These are phyloP conservation scores for Uropetala carovei DNA, from an alignment of 2,888 invertebrate genomes.

Conservation along the genomic window DNA sequence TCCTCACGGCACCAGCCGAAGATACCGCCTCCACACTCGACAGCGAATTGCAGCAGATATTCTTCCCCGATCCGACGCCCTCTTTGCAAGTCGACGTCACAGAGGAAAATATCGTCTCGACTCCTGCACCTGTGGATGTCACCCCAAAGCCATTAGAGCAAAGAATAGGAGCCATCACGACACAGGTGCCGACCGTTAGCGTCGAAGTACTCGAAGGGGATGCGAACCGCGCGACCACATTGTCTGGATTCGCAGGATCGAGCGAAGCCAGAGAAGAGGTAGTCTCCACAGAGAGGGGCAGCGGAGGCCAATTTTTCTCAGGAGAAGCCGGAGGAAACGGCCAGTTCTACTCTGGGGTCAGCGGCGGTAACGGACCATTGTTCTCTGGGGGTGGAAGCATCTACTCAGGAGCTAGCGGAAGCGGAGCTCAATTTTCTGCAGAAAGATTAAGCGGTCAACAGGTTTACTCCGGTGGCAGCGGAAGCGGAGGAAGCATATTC, in stretches of 20 bases:
- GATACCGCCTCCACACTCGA: conserved; percentile 15
- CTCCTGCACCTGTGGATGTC: background rate
- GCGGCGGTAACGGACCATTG: background rate
- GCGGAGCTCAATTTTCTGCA: background rate
- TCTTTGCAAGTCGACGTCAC: background rate
- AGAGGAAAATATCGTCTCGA: background rate
- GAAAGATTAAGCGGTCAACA: background rate
- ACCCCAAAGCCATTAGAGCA: conserved; percentile 25
- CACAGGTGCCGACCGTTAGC: background rate
- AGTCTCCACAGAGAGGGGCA: background rate
- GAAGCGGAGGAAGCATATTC: background rate
- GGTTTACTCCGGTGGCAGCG: background rate
- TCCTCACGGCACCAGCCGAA: conserved; percentile 30
- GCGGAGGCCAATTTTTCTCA: background rate
- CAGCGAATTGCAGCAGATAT: conserved; percentile 35
- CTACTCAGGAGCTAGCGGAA: background rate
- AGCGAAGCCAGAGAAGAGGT: background rate
- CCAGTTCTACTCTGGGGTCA: background rate
- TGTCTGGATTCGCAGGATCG: background rate
- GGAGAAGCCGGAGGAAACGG: background rate
- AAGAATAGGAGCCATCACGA: background rate
- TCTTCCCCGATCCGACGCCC: conserved; percentile 10
- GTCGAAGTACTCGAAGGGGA: background rate
- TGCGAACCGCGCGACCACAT: background rate
- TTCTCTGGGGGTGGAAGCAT: background rate